Percentiles rank a stretch among this genome's conserved stretches.
These are phyloP conservation scores for Lordiphosa fenestrarum DNA, from an alignment of 2,888 invertebrate genomes.

Conservation along the genomic window DNA sequence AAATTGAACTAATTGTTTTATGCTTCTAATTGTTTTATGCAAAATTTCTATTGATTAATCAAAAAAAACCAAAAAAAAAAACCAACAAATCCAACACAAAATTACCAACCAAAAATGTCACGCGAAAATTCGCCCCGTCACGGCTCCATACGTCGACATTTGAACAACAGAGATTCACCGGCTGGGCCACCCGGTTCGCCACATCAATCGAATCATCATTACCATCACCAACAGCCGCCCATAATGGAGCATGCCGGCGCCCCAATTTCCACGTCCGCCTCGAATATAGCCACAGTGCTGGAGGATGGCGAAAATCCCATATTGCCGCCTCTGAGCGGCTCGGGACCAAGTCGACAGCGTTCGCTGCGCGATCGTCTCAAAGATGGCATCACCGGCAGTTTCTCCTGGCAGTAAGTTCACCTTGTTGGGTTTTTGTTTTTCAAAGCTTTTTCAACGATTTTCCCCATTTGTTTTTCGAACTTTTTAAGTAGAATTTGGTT, in stretches of 20 bases:
- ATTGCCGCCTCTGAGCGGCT: conserved; percentile 77
- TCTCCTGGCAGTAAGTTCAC: conserved; percentile 89
- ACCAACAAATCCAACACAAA: conserved; percentile 28
- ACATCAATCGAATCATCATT: conserved; percentile 58
- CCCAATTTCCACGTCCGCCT: conserved; percentile 75
- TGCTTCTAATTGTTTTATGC: conserved; percentile 73
- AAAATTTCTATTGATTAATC: conserved; percentile 49
- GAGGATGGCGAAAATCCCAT: conserved; percentile 77
- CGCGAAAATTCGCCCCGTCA: conserved; percentile 80
- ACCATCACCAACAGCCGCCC: conserved; percentile 63
- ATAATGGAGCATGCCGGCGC: conserved; percentile 73
- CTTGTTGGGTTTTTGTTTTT: conserved; percentile 35
- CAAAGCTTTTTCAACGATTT: conserved; percentile 32
- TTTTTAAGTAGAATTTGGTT: conserved; percentile 18
- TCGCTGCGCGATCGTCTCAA: conserved; percentile 89
- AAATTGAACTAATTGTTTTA: conserved; percentile 65
- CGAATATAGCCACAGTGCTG: conserved; percentile 72
- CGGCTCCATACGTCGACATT: conserved; percentile 68
- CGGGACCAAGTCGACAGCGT: conserved; percentile 86
- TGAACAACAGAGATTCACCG: conserved; percentile 58
- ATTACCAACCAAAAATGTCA: conserved; percentile 59
- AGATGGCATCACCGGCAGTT: conserved; percentile 89
- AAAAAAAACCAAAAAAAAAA: conserved; percentile 31
- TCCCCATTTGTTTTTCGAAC: conserved; percentile 15
- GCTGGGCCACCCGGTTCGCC: conserved; percentile 57